Base-by-base conservation (phyloP, 2,113 vertebrate genomes). In the Oxyura jamaicensis region DNA sequence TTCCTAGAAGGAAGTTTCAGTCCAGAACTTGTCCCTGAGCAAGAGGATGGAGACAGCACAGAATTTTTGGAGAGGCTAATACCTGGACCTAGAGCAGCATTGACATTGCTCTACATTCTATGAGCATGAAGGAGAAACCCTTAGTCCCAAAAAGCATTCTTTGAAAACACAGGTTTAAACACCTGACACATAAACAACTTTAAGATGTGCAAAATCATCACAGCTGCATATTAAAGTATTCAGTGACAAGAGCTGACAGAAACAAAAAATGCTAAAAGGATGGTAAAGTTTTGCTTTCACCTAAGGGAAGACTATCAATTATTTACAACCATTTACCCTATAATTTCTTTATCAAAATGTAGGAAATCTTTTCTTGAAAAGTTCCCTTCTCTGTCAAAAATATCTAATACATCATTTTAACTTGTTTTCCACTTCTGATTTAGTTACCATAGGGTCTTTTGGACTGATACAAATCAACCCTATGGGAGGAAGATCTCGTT, bases 271-370 rank as follows among this genome's bases (percentile, higher is more conserved):
- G 8, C 46, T 31, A 31, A 41, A 71, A 91, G 11, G 28, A 69
- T 35, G 62, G 14, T 31, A n/a, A 67, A 52, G 10, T 13, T 93
- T 83, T 77, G 13, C 22, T 77, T 74, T 74, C 41, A 44, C 7
- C 33, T 60, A 60, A 65, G 21, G 16, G 22, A 94, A 76, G 14
- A 66, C 23, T 6, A 50, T 39, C 11, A 44, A 63, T 55, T 66
- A 67, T 88, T 82, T 89, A 39, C 72, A 95, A 91, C 5, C 8
- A 52, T 76, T 91, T 85, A 77, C 76, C 71, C 86, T 50, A 28
- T 36, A 46, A 41, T 69, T 59, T 52, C 48, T 39, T 75, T 77
- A 53, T 58, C 20, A 78, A 79, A 89, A 78, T 18, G 36, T 41
- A 36, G 7, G 5, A 88, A 86, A 26, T 22, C 3, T 84, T 89